Percentiles rank a stretch among this genome's conserved stretches.
Conservation (phyloP, 2,888 invertebrate species). For the Drosophila longiperda region DNA sequence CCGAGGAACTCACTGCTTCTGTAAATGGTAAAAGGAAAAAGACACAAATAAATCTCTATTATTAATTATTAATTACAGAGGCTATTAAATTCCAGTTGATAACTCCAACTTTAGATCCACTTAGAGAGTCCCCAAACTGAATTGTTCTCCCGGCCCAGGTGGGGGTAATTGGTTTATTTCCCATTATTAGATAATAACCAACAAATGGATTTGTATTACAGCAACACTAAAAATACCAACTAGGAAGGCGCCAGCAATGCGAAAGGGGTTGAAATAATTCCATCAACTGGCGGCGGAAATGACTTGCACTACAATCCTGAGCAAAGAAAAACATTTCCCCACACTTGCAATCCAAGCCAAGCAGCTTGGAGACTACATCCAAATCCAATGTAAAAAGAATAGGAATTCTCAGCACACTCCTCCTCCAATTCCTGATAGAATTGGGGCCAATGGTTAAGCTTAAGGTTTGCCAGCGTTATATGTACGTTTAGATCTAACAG, state of each 20-base stretch:
- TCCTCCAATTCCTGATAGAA: slow-evolving; percentile 1
- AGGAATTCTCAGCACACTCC: neutral
- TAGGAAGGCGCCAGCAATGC: neutral
- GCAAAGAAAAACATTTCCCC: neutral
- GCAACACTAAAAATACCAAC: neutral
- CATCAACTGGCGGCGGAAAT: neutral
- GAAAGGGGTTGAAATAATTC: neutral
- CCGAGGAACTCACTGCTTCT: slow-evolving; percentile 97
- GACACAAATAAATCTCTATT: neutral
- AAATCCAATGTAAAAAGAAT: neutral
- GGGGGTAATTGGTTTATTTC: neutral
- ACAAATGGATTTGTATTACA: neutral
- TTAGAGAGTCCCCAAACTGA: neutral
- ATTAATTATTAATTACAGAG: neutral
- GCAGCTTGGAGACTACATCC: neutral
- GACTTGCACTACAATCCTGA: neutral
- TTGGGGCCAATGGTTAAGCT: slow-evolving; percentile 12
- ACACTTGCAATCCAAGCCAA: neutral
- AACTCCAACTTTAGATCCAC: neutral
- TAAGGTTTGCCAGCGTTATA: neutral
- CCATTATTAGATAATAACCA: neutral
- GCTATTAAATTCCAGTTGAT: neutral
- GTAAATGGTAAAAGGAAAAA: slow-evolving; percentile 84
- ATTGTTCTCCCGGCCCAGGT: neutral
- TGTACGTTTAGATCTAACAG: neutral